These are phyloP conservation scores for Coelopa frigida DNA, from an alignment of 1,140 invertebrate species.

Conservation along the genomic window DNA sequence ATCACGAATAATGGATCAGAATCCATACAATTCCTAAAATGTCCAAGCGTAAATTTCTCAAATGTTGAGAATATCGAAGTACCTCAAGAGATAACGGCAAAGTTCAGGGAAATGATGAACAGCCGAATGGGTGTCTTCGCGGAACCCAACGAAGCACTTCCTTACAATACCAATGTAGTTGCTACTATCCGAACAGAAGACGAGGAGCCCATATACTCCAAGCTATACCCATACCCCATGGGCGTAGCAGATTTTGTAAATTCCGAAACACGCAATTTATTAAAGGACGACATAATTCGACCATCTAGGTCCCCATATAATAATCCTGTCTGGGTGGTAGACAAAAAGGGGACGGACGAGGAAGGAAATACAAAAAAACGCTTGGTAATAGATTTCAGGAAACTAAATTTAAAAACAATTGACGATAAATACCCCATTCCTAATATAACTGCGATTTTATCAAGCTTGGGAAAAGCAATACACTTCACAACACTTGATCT, in stretches of 20 bases:
- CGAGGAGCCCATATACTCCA: constrained; percentile 10
- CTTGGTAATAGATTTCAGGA: constrained; percentile 25
- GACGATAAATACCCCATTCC: constrained; percentile 48
- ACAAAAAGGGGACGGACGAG: constrained; percentile 4
- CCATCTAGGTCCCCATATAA: constrained; percentile 14
- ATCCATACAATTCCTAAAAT: constrained; percentile 3
- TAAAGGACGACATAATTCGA: constrained; percentile 11
- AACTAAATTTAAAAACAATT: constrained; percentile 30
- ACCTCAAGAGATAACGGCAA: neutral
- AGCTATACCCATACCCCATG: constrained; percentile 12
- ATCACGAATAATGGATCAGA: too few species aligned
- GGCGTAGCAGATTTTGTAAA: constrained; percentile 10
- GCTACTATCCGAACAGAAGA: constrained; percentile 5
- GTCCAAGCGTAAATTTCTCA: constrained; percentile 5
- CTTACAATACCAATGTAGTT: constrained; percentile 6
- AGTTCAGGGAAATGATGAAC: neutral
- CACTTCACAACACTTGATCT: constrained; percentile 19
- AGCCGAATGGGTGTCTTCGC: neutral
- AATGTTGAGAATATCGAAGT: neutral
- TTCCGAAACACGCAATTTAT: constrained; percentile 5
- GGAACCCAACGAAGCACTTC: constrained; percentile 11
- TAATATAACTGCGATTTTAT: constrained; percentile 32
- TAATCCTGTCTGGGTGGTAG: constrained; percentile 8
- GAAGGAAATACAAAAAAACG: constrained; percentile 6
- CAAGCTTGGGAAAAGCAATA: constrained; percentile 14